Evolutionary conservation across 2,797 vertebrate genomes (phyloP), one percentile per base, ranked within the genome.

Genomic region (Chrysocyon brachyurus): DNA sequence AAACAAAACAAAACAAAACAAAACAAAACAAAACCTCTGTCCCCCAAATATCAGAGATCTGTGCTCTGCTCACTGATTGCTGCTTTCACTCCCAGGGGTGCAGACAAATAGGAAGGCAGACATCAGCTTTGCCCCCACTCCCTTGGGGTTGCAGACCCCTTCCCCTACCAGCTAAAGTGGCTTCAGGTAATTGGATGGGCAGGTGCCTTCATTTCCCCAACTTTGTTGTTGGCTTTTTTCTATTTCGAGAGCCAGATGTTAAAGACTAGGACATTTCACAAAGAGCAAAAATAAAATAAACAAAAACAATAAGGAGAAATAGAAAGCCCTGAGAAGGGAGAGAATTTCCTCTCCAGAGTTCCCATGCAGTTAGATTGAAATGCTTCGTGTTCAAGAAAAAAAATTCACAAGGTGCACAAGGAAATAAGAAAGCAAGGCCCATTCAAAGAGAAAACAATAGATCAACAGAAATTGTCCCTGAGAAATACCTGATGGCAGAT

Each of bases 221-320:
- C 49, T 54, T n/a, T 49, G 21, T n/a, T n/a, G 31, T n/a, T 78
- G n/a, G 31, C 49, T 6, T 54, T 54, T 54, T 54, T 49, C 49
- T 54, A 12, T 12, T 78, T 54, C 0, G 1, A 49, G 10, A 31
- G 28, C 28, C 49, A 78, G 75, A n/a, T 5, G 0, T 22, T n/a
- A 21, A 54, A 78, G 49, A 19, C 28, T 31, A n/a, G 75, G 40
- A 54, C 15, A 16, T 14, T 52, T 26, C 7, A 75, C 24, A 75
- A 10, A 22, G 10, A 52, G 12, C 16, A 19, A 77, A 77, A 54
- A 49, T 75, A 49, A 78, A 16, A 16, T 17, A 46, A 72, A 52
- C 17, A 54, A 54, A 46, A 54, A 78, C 75, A 54, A 21, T 78
- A 22, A 54, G 31, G 52, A 78, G 12, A 54, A n/a, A 21, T 31